These are phyloP conservation scores for Hermaeophaga mercurialis DNA, from an alignment of 2,888 invertebrate genomes.

Conservation along the genomic window DNA sequence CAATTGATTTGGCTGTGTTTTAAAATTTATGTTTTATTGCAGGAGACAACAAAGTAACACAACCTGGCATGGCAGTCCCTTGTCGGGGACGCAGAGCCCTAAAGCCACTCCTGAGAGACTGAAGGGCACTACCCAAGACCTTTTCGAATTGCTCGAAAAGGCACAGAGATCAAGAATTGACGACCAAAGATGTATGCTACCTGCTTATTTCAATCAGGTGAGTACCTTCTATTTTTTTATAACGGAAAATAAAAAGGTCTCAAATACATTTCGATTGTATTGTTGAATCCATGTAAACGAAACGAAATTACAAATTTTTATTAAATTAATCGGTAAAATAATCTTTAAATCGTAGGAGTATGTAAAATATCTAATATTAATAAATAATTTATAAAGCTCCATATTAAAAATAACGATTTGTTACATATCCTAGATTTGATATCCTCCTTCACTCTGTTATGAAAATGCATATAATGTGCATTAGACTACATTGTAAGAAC, in stretches of 20 bases:
- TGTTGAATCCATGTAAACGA: too few species aligned
- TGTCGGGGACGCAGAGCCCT: constrained; percentile 37
- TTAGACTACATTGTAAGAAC: constrained; percentile 8
- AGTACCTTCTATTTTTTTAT: constrained; percentile 41
- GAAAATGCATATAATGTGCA: constrained; percentile 9
- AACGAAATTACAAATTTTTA: too few species aligned
- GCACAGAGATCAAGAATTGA: constrained; percentile 94
- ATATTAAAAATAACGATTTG: too few species aligned
- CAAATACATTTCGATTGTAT: too few species aligned
- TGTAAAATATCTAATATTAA: too few species aligned
- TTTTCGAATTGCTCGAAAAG: constrained; percentile 92
- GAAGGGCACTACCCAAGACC: constrained; percentile 69
- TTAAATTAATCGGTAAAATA: too few species aligned
- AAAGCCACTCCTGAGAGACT: constrained; percentile 56
- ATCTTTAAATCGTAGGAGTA: too few species aligned
- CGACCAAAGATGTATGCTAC: constrained; percentile 96
- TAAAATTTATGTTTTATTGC: constrained; percentile 49
- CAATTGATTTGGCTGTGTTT: not conserved
- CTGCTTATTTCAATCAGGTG: constrained; percentile 90
- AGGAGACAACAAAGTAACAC: constrained; percentile 70
- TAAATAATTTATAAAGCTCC: too few species aligned
- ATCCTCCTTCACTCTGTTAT: not conserved
- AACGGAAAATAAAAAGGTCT: too few species aligned
- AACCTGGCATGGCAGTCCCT: constrained; percentile 52
- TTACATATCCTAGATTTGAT: constrained; percentile 4